These are phyloP conservation scores for Drosophila borealis DNA, from an alignment of 2,888 invertebrate genomes.

Conservation along the genomic window DNA sequence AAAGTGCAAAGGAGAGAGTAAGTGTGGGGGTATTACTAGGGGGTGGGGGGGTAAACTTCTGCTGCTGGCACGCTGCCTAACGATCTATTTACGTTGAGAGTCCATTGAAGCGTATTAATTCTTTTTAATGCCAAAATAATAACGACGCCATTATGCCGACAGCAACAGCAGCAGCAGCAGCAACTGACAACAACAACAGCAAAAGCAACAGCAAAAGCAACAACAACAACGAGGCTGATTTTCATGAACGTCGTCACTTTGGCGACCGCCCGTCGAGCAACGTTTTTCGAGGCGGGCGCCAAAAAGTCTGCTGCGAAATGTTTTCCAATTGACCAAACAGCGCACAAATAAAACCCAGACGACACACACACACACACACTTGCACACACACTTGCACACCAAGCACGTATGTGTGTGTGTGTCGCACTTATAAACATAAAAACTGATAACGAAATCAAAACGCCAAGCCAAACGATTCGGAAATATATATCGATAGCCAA, in stretches of 20 bases:
- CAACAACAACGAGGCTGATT: slow-evolving; percentile 20
- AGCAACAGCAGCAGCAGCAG: slow-evolving; percentile 20
- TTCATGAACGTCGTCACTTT: slow-evolving; percentile 59
- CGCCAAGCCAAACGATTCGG: slow-evolving; percentile 79
- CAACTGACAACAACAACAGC: slow-evolving; percentile 28
- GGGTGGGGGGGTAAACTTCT: slow-evolving; percentile 4
- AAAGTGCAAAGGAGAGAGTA: too few species aligned
- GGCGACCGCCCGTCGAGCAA: slow-evolving; percentile 61
- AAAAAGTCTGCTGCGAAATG: slow-evolving; percentile 77
- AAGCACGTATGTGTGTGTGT: slow-evolving; percentile 41
- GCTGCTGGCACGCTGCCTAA: slow-evolving; percentile 67
- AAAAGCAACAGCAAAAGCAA: slow-evolving; percentile 20
- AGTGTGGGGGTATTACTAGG: too few species aligned
- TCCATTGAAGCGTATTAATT: slow-evolving; percentile 80
- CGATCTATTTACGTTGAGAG: slow-evolving; percentile 79
- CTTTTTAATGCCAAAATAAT: slow-evolving; percentile 80
- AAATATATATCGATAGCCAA: slow-evolving; percentile 60
- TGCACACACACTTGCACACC: slow-evolving; percentile 4
- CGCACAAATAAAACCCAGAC: slow-evolving; percentile 73
- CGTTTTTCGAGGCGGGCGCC: slow-evolving; percentile 58
- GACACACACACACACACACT: slow-evolving; percentile 36
- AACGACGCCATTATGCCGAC: slow-evolving; percentile 79
- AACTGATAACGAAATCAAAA: slow-evolving; percentile 81
- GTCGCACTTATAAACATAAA: slow-evolving; percentile 77
- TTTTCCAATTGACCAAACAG: slow-evolving; percentile 81